phyloP scores from a whole-genome alignment of 2,888 invertebrate genomes.

The Hydriomena furcata region DNA sequence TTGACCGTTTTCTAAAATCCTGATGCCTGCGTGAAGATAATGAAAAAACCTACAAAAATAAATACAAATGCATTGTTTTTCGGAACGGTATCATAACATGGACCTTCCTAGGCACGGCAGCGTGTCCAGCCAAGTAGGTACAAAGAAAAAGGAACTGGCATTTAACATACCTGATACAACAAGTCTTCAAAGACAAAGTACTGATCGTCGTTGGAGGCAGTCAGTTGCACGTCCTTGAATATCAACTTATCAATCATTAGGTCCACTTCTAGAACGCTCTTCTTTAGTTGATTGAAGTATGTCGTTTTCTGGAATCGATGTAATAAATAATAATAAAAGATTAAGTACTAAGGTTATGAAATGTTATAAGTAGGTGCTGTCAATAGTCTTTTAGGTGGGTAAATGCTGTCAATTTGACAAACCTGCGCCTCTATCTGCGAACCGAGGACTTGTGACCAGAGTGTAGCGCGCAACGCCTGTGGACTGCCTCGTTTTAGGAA shows the following conservation, averaged over 20 bases:
- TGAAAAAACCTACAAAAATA: background rate
- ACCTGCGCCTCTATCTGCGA: conserved; percentile 88
- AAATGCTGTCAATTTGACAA: too few species aligned
- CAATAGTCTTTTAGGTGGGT: too few species aligned
- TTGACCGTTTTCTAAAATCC: too few species aligned
- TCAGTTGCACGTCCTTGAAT: conserved; percentile 97
- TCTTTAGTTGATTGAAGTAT: conserved; percentile 92
- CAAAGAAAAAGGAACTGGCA: too few species aligned
- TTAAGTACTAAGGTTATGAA: background rate
- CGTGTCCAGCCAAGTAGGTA: too few species aligned
- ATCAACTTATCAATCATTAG: conserved; percentile 96
- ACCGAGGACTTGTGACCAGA: conserved; percentile 95
- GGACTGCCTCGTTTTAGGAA: conserved; percentile 94
- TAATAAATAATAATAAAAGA: background rate
- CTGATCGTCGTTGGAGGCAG: conserved; percentile 98
- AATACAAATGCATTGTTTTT: background rate
- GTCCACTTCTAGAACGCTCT: conserved; percentile 93
- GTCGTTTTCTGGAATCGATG: conserved; percentile 84
- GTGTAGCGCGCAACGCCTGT: conserved; percentile 88
- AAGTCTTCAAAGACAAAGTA: conserved; percentile 99
- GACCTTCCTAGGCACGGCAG: too few species aligned
- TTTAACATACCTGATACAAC: conserved; percentile 95
- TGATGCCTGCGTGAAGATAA: too few species aligned
- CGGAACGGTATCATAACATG: background rate
- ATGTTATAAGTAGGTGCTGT: too few species aligned